Percentiles rank a stretch among this genome's conserved stretches.
Evolutionary conservation across 2,888 invertebrate species (phyloP).

Genomic region (Glaucopsyche alexis): DNA sequence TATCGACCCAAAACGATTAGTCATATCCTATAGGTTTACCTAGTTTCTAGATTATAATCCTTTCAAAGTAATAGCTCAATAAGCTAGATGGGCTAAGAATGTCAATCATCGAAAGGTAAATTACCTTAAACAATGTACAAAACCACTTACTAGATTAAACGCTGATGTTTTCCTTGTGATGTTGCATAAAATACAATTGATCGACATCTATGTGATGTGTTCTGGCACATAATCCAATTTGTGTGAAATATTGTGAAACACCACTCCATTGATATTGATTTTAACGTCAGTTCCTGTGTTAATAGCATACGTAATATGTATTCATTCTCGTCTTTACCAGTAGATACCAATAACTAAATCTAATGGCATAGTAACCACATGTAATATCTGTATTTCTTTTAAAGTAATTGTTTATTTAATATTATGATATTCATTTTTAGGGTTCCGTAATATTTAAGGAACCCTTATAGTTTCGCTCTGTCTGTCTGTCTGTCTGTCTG

Average conservation of each 20-base stretch:
- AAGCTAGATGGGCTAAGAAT: slow-evolving; percentile 14
- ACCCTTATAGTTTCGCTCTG: too few relatives aligned
- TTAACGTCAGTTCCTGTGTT: background rate
- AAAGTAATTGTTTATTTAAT: too few relatives aligned
- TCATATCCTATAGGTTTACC: background rate
- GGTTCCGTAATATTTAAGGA: too few relatives aligned
- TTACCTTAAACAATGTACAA: slow-evolving; percentile 6
- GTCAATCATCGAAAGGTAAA: slow-evolving; percentile 24
- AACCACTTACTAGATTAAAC: slow-evolving; percentile 25
- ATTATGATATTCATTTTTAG: too few relatives aligned
- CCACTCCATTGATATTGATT: slow-evolving; percentile 17
- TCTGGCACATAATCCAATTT: slow-evolving; percentile 7
- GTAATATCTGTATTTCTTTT: too few relatives aligned
- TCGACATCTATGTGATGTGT: slow-evolving; percentile 11
- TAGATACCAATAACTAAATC: too few relatives aligned
- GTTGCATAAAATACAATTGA: slow-evolving; percentile 17
- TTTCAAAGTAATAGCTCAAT: slow-evolving; percentile 15
- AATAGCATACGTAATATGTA: too few relatives aligned
- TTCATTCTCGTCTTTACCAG: too few relatives aligned
- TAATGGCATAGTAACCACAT: too few relatives aligned
- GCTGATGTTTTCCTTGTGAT: slow-evolving; percentile 22
- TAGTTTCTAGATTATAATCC: background rate
- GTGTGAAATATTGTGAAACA: slow-evolving; percentile 15
- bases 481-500: too few relatives aligned
- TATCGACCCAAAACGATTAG: background rate